Evolutionary conservation across 2,113 vertebrate species (phyloP).

Genomic region (Daboia siamensis): DNA sequence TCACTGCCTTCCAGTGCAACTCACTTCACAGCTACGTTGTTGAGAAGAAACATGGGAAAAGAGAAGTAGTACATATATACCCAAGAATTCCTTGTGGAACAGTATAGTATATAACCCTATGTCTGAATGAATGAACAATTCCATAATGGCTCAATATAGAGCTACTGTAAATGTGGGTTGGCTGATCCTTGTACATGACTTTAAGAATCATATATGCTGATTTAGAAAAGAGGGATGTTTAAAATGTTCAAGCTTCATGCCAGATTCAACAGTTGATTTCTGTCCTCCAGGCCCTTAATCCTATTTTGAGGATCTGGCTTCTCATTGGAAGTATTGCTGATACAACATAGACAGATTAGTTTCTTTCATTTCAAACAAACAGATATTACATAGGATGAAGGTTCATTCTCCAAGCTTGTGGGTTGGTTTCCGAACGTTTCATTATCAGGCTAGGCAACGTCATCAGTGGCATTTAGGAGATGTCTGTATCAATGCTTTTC

Average conservation of each 20-base stretch:
- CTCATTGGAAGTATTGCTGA: neutral
- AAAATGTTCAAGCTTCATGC: neutral
- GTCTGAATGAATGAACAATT: neutral
- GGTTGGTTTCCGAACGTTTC: no score
- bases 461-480: no score
- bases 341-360: neutral
- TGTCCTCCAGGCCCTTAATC: neutral
- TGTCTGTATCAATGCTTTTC: no score
- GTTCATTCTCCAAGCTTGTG: no score
- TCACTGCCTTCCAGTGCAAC: neutral
- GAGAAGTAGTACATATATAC: neutral
- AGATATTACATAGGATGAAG: neutral
- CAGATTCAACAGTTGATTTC: neutral
- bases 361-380: neutral
- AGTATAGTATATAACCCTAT: neutral
- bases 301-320: neutral
- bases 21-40: neutral
- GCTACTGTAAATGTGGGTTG: neutral
- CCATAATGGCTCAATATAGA: neutral
- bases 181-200: neutral
- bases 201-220: neutral
- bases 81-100: neutral
- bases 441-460: no score
- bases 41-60: neutral
- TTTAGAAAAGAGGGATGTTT: neutral